Evolutionary conservation across 1,140 invertebrate species (phyloP), one percentile per base, ranked within the genome.

Genomic region (Panagrolaimus sp.): DNA sequence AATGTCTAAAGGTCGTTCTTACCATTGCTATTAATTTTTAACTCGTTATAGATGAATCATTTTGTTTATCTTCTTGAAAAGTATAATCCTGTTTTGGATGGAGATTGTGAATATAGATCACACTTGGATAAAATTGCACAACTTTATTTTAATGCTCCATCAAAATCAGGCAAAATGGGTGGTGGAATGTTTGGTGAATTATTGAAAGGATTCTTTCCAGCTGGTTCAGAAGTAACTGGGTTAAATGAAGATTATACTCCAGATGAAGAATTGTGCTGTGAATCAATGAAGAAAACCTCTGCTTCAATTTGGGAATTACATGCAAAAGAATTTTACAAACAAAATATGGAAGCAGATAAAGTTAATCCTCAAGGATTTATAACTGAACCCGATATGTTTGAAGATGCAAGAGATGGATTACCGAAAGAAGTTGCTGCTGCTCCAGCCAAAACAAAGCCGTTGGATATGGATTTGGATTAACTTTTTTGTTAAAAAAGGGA

Each of bases 401-500:
- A 38, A 38, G 32, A 38, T 38, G 32, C 32, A 38, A 38, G 32
- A 38, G 32, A 38, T 38, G 32, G 7, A 4, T 2, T 2, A 21
- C 15, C 12, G 28, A 3, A n/a, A 58, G 14, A 58, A 28, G 7
- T 8, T 21, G 48, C 48, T 1, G n/a, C 52, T 2, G 14, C 28
- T 2, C 5, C 52, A n/a, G n/a, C n/a, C n/a, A n/a, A n/a, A n/a
- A 9, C 52, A 24, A n/a, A n/a, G n/a, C n/a, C 52, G 8, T 21
- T 58, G 10, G 17, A 21, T 9, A 58, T 58, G 52, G 52, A 58
- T 58, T 58, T 58, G 52, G 52, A 58, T 58, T 58, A 58, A 58
- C 17, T 17, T n/a, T n/a, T 46, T n/a, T 2, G 17, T 52, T 24
- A n/a, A 52, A 24, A n/a, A 58, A 38, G 7, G 12, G 21, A 58